A percentile compares a stretch with the other conserved stretches of the same genome.
Conservation (phyloP, 2,113 vertebrate genomes). For the Psittacara wagleri region DNA sequence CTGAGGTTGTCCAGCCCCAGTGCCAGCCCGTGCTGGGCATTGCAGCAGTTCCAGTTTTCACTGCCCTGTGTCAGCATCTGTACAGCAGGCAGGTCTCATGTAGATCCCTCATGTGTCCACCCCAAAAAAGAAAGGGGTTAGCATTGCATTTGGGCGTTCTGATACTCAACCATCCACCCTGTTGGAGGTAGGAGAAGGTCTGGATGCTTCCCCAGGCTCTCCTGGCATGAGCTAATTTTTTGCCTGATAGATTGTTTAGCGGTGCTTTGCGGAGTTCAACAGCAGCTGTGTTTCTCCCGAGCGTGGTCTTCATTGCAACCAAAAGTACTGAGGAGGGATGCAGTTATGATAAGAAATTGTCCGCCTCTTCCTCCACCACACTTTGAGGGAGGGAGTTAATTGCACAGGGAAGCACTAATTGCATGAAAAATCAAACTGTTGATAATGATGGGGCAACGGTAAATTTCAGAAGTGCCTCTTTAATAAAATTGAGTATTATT, state of each 20-base stretch:
- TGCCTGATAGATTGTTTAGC: conserved; percentile 68
- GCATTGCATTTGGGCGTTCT: not conserved
- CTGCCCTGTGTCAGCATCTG: rapidly evolving
- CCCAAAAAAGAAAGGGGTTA: not conserved
- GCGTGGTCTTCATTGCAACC: conserved; percentile 72
- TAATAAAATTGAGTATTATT: not conserved
- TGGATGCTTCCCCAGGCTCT: not conserved
- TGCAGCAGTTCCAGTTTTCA: not conserved
- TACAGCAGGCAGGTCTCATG: not conserved
- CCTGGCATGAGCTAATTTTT: conserved; percentile 53
- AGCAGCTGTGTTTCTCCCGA: conserved; percentile 54
- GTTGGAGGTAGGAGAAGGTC: not conserved
- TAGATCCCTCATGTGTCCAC: not conserved
- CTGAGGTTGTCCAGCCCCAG: not conserved
- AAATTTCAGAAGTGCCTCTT: conserved; percentile 41
- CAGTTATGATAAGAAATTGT: conserved; percentile 74
- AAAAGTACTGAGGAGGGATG: conserved; percentile 77
- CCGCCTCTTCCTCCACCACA: conserved; percentile 45
- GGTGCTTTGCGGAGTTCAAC: conserved; percentile 44
- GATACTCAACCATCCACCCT: not conserved
- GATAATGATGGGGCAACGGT: not conserved
- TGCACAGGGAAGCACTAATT: conserved; percentile 73
- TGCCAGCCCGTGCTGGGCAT: not conserved
- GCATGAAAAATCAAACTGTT: conserved; percentile 73
- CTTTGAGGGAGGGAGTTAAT: conserved; percentile 42